Base-by-base conservation (phyloP, 1,140 invertebrate genomes). In the Macrostomum lignano region DNA sequence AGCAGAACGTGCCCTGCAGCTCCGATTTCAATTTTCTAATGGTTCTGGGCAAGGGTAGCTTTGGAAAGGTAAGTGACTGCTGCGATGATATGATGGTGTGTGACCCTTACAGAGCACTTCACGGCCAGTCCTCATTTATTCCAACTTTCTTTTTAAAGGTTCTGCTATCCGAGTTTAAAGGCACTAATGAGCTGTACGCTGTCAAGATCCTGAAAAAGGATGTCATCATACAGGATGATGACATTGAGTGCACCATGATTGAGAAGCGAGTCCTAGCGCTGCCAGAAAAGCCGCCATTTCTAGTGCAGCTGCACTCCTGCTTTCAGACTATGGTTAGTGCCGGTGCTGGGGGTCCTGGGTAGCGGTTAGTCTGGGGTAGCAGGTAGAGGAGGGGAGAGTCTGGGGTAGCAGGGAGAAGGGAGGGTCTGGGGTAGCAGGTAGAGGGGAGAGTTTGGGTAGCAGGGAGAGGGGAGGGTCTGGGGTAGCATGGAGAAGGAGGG, bases 61-160 rank as follows among this genome's bases (percentile, higher is more conserved):
- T 94, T 52, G 86, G 86, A 47, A 94, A 96, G 66, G 82, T 82
- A n/a, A n/a, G n/a, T n/a, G n/a, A n/a, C n/a, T n/a, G n/a, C n/a
- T n/a, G n/a, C n/a, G n/a, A n/a, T n/a, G n/a, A n/a, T n/a, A n/a
- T n/a, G n/a, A n/a, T n/a, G n/a, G n/a, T n/a, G n/a, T n/a, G n/a
- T n/a, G n/a, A n/a, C n/a, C n/a, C n/a, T n/a, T n/a, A n/a, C n/a
- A n/a, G n/a, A n/a, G n/a, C n/a, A n/a, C n/a, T n/a, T n/a, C n/a
- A n/a, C n/a, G n/a, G n/a, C n/a, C n/a, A n/a, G n/a, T n/a, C n/a
- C n/a, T n/a, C n/a, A n/a, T n/a, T n/a, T n/a, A n/a, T n/a, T n/a
- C n/a, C n/a, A 30, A n/a, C n/a, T n/a, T n/a, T n/a, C 38, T 38
- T 7, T 19, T 38, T 46, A 6, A n/a, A 62, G 55, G 86, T 96